Conservation (phyloP, 2,888 invertebrate species). For the Campoplex capitator region DNA sequence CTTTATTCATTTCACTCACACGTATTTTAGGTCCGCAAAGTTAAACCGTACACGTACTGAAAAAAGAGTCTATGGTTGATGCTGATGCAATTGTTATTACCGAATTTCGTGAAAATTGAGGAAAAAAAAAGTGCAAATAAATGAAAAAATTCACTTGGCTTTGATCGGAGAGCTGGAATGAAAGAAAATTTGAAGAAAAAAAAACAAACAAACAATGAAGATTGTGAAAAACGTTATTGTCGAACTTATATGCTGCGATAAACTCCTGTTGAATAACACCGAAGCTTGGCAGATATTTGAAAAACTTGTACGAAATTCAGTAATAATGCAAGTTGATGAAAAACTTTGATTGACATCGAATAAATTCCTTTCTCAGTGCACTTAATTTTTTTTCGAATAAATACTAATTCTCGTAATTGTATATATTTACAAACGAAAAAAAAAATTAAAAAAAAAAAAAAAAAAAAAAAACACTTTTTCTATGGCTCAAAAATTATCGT, state of each 20-base stretch:
- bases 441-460: neutral
- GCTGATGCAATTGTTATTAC: neutral
- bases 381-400: slow-evolving; percentile 30
- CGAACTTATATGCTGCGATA: neutral
- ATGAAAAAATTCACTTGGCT: neutral
- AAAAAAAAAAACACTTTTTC: slow-evolving; percentile 14
- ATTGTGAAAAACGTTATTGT: neutral
- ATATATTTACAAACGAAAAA: slow-evolving; percentile 54
- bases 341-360: neutral
- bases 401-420: slow-evolving; percentile 23
- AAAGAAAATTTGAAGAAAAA: too few relatives aligned
- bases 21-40: slow-evolving; percentile 6
- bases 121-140: neutral
- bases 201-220: neutral
- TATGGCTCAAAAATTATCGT: slow-evolving; percentile 23
- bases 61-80: slow-evolving; percentile 7
- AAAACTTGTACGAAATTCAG: neutral
- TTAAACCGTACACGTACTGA: neutral
- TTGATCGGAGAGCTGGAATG: neutral
- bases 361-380: slow-evolving; percentile 4
- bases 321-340: neutral
- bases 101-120: neutral
- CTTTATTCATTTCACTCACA: slow-evolving; percentile 16
- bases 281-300: neutral
- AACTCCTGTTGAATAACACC: neutral